phyloP scores from a whole-genome alignment of 2,888 invertebrate species.

The Koerneria pararmatus region DNA sequence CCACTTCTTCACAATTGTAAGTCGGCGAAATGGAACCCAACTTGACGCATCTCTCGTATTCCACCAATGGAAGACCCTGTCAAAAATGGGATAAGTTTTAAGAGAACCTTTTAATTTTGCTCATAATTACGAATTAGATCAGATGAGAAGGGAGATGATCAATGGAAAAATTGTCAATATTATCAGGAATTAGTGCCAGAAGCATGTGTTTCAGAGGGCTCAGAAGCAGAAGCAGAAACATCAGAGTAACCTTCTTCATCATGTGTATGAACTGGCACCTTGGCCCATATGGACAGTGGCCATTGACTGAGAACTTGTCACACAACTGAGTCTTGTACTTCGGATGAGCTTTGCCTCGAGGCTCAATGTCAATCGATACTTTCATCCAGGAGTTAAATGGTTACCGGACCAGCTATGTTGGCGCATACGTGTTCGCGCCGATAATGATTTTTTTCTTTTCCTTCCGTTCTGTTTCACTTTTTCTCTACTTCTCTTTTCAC shows the following conservation, averaged over 20 bases:
- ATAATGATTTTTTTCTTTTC: no score
- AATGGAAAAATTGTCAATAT: not conserved
- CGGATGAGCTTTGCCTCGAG: conserved; percentile 44
- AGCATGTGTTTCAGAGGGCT: not conserved
- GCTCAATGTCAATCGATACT: no score
- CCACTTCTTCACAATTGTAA: conserved; percentile 20
- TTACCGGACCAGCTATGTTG: no score
- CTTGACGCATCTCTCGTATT: conserved; percentile 35
- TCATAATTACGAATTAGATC: no score
- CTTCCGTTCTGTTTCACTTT: no score
- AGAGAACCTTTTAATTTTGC: not conserved
- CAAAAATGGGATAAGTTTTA: not conserved
- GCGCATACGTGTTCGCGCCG: no score
- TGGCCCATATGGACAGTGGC: conserved; percentile 42
- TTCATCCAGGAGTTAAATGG: no score
- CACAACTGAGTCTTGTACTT: conserved; percentile 47
- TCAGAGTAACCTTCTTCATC: conserved; percentile 30
- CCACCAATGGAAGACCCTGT: conserved; percentile 39
- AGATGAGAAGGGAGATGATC: not conserved
- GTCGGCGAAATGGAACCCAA: conserved; percentile 39
- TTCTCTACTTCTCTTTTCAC: no score
- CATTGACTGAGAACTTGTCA: conserved; percentile 40
- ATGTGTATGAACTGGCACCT: conserved; percentile 47
- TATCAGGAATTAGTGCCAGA: not conserved
- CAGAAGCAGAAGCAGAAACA: not conserved